Percentiles rank a stretch among this genome's conserved stretches.
phyloP scores from a whole-genome alignment of 1,140 invertebrate species.

The Branchinecta lindahli region DNA sequence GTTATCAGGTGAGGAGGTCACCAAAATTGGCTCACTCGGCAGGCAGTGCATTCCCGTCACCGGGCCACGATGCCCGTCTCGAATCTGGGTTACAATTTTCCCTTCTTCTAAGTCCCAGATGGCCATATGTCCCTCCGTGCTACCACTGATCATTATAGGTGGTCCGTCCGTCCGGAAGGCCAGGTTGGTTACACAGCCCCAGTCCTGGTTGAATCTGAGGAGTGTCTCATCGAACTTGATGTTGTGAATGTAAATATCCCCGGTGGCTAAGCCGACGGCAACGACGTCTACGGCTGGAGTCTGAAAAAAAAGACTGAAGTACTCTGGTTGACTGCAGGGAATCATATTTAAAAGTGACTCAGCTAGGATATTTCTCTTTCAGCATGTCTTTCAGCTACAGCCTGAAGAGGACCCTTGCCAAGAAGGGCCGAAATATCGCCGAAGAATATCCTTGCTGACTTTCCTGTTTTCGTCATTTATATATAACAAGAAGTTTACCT shows the following conservation, averaged over 20 bases:
- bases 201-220: slow-evolving; percentile 77
- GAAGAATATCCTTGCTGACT: no score
- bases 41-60: slow-evolving; percentile 68
- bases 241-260: slow-evolving; percentile 74
- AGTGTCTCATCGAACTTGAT: slow-evolving; percentile 67
- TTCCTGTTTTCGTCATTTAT: no score
- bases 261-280: slow-evolving; percentile 65
- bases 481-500: no score
- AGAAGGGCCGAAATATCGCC: no score
- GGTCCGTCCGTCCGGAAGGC: slow-evolving; percentile 73
- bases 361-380: no score
- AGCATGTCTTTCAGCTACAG: no score
- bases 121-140: slow-evolving; percentile 56
- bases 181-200: slow-evolving; percentile 68
- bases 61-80: slow-evolving; percentile 50
- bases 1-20: slow-evolving; percentile 86
- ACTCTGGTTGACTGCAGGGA: neutral
- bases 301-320: slow-evolving; percentile 25
- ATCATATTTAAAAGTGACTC: no score
- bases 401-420: no score
- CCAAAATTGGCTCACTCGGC: slow-evolving; percentile 67
- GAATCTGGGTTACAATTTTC: slow-evolving; percentile 26
- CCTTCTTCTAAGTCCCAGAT: slow-evolving; percentile 74
- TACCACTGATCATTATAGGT: slow-evolving; percentile 71
- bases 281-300: slow-evolving; percentile 79